phyloP scores from a whole-genome alignment of 2,797 vertebrate species.

The Champsocephalus esox region DNA sequence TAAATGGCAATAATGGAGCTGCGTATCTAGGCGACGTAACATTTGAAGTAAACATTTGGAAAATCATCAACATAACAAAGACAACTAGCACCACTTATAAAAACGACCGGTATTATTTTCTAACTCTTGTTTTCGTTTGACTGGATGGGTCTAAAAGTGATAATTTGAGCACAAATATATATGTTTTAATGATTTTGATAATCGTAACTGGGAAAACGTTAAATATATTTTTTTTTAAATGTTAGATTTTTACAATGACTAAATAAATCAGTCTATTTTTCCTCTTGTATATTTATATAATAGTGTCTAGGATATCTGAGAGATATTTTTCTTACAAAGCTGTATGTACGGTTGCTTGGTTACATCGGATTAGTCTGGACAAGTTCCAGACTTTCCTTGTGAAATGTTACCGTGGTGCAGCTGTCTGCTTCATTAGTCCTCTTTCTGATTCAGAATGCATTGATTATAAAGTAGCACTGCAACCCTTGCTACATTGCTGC shows the following conservation, averaged over 20 bases:
- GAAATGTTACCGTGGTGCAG: background rate
- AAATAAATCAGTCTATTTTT: background rate
- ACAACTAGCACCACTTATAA: rapidly evolving
- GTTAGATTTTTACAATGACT: too few species aligned
- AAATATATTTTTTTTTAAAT: too few species aligned
- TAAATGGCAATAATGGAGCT: background rate
- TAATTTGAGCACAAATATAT: background rate
- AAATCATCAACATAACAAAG: background rate
- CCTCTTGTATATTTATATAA: too few species aligned
- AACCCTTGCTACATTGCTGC: background rate
- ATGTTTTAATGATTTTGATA: too few species aligned
- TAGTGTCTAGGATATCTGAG: background rate
- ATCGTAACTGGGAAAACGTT: background rate
- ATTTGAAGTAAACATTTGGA: background rate
- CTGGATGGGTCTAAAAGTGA: background rate
- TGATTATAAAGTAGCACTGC: background rate
- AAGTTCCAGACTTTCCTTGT: background rate
- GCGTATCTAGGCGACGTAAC: too few species aligned
- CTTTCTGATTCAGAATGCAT: background rate
- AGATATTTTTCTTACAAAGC: background rate
- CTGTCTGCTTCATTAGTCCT: background rate
- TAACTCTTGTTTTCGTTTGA: background rate
- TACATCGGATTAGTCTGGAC: background rate
- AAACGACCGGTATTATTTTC: background rate
- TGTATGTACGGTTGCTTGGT: background rate